A percentile compares a stretch with the other conserved stretches of the same genome.
These are phyloP conservation scores for Acrocephalus kingi DNA, from an alignment of 2,113 vertebrate genomes.

Conservation along the genomic window DNA sequence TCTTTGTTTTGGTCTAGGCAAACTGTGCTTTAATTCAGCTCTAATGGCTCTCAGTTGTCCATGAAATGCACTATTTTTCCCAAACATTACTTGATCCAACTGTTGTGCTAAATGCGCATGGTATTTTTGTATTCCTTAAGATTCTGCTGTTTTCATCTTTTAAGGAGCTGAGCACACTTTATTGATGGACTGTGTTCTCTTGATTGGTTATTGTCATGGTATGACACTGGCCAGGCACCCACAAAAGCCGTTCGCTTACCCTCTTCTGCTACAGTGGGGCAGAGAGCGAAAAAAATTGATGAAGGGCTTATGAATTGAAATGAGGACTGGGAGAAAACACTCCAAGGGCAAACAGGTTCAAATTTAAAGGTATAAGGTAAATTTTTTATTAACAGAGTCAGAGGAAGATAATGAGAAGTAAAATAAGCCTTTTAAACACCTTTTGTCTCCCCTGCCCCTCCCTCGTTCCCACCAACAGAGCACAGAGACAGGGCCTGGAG, in stretches of 20 bases:
- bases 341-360: not conserved
- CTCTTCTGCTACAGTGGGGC: not conserved
- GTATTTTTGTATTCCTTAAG: not conserved
- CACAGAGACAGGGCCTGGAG: not conserved
- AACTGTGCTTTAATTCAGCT: not conserved
- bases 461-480: accelerated
- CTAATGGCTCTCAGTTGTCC: not conserved
- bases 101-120: accelerated
- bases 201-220: not conserved
- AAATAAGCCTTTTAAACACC: not conserved
- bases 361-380: not conserved
- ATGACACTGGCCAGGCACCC: not conserved
- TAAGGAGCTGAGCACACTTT: not conserved
- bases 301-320: not conserved
- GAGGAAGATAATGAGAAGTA: not conserved
- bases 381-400: not conserved
- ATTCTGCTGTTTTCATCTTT: not conserved
- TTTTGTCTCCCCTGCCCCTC: not conserved
- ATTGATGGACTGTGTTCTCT: not conserved
- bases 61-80: not conserved
- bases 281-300: not conserved
- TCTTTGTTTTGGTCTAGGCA: not conserved
- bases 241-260: accelerated
- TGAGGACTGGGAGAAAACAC: not conserved
- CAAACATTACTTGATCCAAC: not conserved